These are phyloP conservation scores for Amblyopsis rosae DNA, from an alignment of 2,113 vertebrate species.

Conservation along the genomic window DNA sequence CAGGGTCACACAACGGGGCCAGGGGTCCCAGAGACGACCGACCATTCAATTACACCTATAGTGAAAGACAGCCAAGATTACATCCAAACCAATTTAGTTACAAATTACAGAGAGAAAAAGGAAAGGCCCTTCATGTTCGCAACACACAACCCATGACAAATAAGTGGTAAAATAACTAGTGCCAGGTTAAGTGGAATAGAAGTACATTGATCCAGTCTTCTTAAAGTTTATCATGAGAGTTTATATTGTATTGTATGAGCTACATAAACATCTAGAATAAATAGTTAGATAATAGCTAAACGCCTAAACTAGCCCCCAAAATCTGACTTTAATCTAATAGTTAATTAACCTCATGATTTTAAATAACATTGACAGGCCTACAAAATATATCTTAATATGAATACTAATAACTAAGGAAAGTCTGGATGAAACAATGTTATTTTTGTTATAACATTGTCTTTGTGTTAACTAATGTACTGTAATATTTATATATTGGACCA, in stretches of 20 bases:
- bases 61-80: conserved; percentile 12
- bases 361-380: too few species aligned
- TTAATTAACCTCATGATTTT: too few species aligned
- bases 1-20: conserved; percentile 31
- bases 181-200: too few species aligned
- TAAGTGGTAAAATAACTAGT: background rate
- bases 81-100: conserved; percentile 8
- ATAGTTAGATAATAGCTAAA: background rate
- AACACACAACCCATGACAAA: background rate
- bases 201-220: too few species aligned
- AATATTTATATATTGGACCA: background rate
- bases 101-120: background rate
- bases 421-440: background rate
- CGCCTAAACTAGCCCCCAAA: background rate
- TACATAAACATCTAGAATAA: background rate
- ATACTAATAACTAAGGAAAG: too few species aligned
- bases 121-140: background rate
- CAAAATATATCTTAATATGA: too few species aligned
- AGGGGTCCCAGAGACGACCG: conserved; percentile 16
- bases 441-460: too few species aligned
- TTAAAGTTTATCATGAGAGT: too few species aligned
- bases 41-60: conserved; percentile 24
- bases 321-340: too few species aligned
- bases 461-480: too few species aligned
- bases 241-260: too few species aligned